A percentile compares a stretch with the other conserved stretches of the same genome.
These are phyloP conservation scores for Drosophila meridionalis DNA, from an alignment of 2,888 invertebrate species.

Conservation along the genomic window DNA sequence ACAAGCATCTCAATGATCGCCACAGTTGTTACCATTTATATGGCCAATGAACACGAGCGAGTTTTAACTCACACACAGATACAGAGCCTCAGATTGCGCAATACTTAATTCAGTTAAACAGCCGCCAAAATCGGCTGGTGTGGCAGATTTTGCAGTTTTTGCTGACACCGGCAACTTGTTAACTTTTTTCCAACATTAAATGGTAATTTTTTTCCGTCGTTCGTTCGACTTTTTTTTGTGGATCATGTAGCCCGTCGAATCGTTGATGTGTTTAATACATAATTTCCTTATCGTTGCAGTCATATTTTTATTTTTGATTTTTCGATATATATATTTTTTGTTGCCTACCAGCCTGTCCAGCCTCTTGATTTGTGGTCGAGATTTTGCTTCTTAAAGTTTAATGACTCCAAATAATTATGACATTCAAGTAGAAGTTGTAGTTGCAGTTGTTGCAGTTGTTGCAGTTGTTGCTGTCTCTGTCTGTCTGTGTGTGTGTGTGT, in stretches of 20 bases:
- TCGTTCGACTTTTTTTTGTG: conserved; percentile 30
- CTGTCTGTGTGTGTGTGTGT: conserved; percentile 22
- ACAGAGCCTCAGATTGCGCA: conserved; percentile 60
- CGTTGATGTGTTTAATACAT: conserved; percentile 76
- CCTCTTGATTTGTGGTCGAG: conserved; percentile 57
- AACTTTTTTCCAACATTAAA: conserved; percentile 69
- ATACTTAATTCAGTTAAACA: conserved; percentile 78
- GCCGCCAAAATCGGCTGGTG: conserved; percentile 70
- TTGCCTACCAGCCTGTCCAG: conserved; percentile 12
- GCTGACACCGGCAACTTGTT: conserved; percentile 67
- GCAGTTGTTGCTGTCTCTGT: conserved; percentile 16
- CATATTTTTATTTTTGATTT: conserved; percentile 26
- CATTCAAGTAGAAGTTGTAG: conserved; percentile 52
- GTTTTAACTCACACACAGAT: conserved; percentile 42
- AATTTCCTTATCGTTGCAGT: conserved; percentile 74
- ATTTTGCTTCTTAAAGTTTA: conserved; percentile 74
- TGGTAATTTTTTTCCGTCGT: conserved; percentile 64
- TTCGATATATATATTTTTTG: conserved; percentile 10
- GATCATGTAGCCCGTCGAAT: conserved; percentile 64
- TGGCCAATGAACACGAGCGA: conserved; percentile 74
- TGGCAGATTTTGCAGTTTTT: conserved; percentile 51
- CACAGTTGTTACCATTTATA: conserved; percentile 78
- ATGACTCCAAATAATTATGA: conserved; percentile 74
- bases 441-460: conserved; percentile 15
- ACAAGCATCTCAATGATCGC: conserved; percentile 36